Evolutionary conservation across 2,113 vertebrate species (phyloP).

Genomic region (Notiomystis cincta): DNA sequence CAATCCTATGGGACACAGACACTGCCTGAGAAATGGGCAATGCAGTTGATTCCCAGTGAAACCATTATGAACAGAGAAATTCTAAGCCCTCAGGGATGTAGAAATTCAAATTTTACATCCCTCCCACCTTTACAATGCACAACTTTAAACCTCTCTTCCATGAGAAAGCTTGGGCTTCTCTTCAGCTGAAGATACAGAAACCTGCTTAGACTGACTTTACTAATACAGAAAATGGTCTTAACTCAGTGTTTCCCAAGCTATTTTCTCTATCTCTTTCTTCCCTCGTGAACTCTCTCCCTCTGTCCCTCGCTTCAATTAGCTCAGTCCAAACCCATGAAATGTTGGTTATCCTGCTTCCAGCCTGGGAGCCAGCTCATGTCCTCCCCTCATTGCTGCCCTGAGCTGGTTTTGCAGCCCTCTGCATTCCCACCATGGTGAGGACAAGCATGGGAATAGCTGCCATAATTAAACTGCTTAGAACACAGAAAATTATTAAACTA

Average conservation of each 20-base stretch:
- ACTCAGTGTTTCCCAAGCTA: background rate
- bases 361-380: background rate
- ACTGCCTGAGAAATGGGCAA: constrained; percentile 42
- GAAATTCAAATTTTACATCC: background rate
- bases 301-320: background rate
- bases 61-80: background rate
- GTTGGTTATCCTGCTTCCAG: background rate
- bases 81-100: background rate
- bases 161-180: background rate
- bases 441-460: background rate
- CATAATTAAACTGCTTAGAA: background rate
- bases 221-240: background rate
- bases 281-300: background rate
- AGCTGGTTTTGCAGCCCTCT: background rate
- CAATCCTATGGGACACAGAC: constrained; percentile 8
- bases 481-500: background rate
- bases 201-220: background rate
- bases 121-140: background rate
- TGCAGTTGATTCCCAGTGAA: constrained; percentile 15
- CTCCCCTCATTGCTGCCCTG: background rate
- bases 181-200: background rate
- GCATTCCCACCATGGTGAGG: fast-evolving
- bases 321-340: background rate
- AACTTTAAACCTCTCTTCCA: background rate
- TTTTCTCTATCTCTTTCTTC: background rate